Conservation (phyloP, 2,888 invertebrate genomes). For the Hyposoter dolosus region DNA sequence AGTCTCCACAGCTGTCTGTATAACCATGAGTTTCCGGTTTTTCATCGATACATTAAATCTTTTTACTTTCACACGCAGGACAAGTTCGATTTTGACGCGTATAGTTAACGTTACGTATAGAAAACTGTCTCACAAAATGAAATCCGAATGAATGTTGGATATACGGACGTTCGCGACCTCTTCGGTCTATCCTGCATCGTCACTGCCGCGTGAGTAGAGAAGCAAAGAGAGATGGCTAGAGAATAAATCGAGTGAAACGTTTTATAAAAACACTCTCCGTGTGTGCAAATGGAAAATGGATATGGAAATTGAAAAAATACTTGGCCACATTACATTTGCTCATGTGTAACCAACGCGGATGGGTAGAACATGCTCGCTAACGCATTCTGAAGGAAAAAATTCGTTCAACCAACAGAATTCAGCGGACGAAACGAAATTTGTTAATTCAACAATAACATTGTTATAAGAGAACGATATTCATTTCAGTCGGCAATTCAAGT, state of each 20-base stretch:
- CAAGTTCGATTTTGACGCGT: neutral
- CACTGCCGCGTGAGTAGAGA: neutral
- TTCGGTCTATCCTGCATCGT: neutral
- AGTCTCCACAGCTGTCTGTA: neutral
- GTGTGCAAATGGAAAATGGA: constrained; percentile 27
- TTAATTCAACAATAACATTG: too few species aligned
- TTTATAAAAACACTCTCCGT: constrained; percentile 7
- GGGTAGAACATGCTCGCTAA: neutral
- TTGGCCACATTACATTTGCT: constrained; percentile 16
- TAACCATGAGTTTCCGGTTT: neutral
- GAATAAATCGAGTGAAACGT: neutral
- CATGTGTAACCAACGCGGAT: constrained; percentile 9
- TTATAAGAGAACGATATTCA: too few species aligned
- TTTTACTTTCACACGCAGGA: neutral
- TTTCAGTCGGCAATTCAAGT: too few species aligned
- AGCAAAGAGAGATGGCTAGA: neutral
- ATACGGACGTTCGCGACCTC: neutral
- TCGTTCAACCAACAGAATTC: neutral
- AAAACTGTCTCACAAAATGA: neutral
- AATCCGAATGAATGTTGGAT: neutral
- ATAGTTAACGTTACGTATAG: neutral
- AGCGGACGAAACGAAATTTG: too few species aligned
- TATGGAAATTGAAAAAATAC: constrained; percentile 53
- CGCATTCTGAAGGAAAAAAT: neutral
- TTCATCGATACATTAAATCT: neutral